These are phyloP conservation scores for Liasis olivaceus DNA, from an alignment of 2,797 vertebrate genomes.

Conservation along the genomic window DNA sequence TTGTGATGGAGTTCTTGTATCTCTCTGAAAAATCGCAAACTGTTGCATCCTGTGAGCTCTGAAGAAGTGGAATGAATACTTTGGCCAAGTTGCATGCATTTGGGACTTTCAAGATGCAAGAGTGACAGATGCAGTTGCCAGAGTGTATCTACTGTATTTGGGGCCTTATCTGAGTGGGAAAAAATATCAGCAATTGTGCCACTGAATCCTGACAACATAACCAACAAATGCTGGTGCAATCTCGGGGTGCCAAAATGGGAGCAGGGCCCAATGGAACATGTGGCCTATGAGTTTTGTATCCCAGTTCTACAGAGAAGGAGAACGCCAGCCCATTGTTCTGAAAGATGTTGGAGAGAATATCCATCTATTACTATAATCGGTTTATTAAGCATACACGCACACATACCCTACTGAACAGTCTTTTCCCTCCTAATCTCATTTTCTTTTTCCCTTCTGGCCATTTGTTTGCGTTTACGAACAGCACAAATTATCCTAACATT, in stretches of 20 bases:
- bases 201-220: too few relatives aligned
- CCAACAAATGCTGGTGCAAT: too few relatives aligned
- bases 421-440: constrained; percentile 26
- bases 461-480: constrained; percentile 36
- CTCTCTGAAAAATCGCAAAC: too few relatives aligned
- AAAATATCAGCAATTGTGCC: too few relatives aligned
- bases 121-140: too few relatives aligned
- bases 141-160: too few relatives aligned
- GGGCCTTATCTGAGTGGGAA: too few relatives aligned
- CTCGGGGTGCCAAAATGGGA: background rate
- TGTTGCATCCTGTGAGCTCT: too few relatives aligned
- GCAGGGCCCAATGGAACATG: background rate
- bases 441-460: constrained; percentile 14
- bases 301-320: background rate
- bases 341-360: background rate
- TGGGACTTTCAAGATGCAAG: too few relatives aligned
- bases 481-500: constrained; percentile 36
- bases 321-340: background rate
- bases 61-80: too few relatives aligned
- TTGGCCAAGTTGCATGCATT: too few relatives aligned
- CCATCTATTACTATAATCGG: background rate
- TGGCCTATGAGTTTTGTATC: background rate
- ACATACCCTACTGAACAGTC: background rate
- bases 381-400: constrained; percentile 10
- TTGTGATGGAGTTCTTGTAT: too few relatives aligned